Evolutionary conservation across 2,113 vertebrate genomes (phyloP), one percentile per base, ranked within the genome.

Genomic region (Nerophis ophidion): DNA sequence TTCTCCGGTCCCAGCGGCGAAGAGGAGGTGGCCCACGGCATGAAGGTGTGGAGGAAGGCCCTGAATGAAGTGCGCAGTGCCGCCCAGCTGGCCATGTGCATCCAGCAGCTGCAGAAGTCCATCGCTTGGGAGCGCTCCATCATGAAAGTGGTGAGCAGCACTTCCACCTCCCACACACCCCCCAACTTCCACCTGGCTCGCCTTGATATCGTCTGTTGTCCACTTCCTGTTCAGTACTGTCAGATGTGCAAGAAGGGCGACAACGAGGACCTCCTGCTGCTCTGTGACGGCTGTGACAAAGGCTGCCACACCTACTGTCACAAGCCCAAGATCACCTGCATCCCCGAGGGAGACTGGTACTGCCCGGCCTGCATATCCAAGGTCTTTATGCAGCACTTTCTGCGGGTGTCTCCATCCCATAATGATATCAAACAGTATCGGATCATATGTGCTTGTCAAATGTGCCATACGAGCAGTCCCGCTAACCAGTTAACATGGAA

Each of bases 101-200:
- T 99, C 84, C 96, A 99, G 89, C 97, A 99, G 69, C 90, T 99
- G 77, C 96, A 99, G 92, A 99, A 96, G 90, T 95, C 96, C 64
- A 98, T 99, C 80, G 96, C 96, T 63, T 99, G 96, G 97, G 97
- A 98, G 89, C 93, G 96, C 84, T 99, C 97, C 70, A 99, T 99
- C 89, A 99, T 99, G 97, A 99, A 99, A 97, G 97, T 99, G 92
- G 97, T 99, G 86, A 92, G 96, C 34, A 42, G 16, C 3, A 26
- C 26, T 26, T 26, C 26, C 26, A 3, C 26, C 3, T 4, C 2
- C 2, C 26, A 2, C 26, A 2, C 26, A 26, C 26, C 2, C 2
- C 26, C 26, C 26, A 2, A 4, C 26, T 26, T 26, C 26, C 26
- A 26, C 26, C 26, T 26, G 26, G 26, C 26, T 3, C 26, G 3